Percentiles rank a stretch among this genome's conserved stretches.
phyloP scores from a whole-genome alignment of 2,113 vertebrate genomes.

The Vireo altiloquus region DNA sequence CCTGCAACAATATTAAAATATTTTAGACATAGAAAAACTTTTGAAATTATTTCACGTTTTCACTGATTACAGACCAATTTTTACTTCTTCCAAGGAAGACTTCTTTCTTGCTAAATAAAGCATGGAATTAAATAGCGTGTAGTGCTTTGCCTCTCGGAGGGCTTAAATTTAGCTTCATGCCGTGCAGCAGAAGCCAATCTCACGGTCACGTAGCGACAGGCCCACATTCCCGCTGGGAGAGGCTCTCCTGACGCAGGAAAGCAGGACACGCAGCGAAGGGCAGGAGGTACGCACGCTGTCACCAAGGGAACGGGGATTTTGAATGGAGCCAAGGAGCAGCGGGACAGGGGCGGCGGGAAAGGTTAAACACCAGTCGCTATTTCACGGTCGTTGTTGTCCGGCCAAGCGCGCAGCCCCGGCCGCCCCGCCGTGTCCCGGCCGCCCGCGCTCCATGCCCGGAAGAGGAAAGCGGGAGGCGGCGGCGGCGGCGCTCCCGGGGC shows the following conservation, averaged over 20 bases:
- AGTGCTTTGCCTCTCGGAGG: neutral
- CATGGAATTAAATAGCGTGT: neutral
- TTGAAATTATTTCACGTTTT: neutral
- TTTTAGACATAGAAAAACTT: neutral
- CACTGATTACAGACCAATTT: neutral
- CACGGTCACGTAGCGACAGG: rapidly evolving
- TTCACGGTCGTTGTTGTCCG: rapidly evolving
- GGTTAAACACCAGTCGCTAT: rapidly evolving
- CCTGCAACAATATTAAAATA: neutral
- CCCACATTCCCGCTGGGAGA: neutral
- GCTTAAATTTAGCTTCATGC: neutral
- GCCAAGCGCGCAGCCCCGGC: rapidly evolving
- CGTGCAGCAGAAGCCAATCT: neutral
- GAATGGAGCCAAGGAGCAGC: rapidly evolving
- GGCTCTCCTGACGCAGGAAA: neutral
- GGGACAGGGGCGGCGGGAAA: rapidly evolving
- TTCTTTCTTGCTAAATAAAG: neutral
- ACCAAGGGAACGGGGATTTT: no score
- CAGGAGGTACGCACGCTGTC: no score
- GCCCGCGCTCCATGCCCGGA: neutral
- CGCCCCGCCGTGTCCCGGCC: rapidly evolving
- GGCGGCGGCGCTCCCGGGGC: rapidly evolving
- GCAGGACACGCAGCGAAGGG: rapidly evolving
- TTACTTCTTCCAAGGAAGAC: neutral
- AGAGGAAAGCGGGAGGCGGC: neutral